Base-by-base conservation (phyloP, 2,797 vertebrate species). In the Melanogrammus aeglefinus region DNA sequence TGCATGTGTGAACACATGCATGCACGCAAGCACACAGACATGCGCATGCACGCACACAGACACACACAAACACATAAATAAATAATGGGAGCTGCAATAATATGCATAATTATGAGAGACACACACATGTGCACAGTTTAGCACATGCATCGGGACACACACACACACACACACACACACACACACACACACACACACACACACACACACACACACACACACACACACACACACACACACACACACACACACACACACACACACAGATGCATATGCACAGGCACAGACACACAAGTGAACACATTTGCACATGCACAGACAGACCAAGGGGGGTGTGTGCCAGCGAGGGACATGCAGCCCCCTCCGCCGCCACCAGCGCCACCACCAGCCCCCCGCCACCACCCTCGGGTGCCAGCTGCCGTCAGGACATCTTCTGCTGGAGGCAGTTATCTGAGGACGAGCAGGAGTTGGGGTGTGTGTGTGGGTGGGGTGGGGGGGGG, bases 381-480 rank as follows among this genome's bases (percentile, higher is more conserved):
- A 38, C 36, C 31, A 31, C 31, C 31, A 31, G 31, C 31, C 31
- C 31, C 31, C 31, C 31, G 31, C 31, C 31, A 31, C 31, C 31
- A 88, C 88, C 91, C 90, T 76, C 75, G 83, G 87, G 88, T 91
- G 83, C 85, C 88, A 89, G 86, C 90, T 91, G 90, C 90, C 86
- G 86, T 88, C 88, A 93, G 89, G 90, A 93, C 88, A 91, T 90
- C 84, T 90, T 89, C 85, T 85, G 90, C 92, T 91, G 80, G 81
- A 91, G 90, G 91, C 91, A 86, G 90, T 90, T 90, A 92, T 93
- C 90, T 90, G 87, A 92, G 88, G 89, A 91, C 84, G 82, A 87
- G 87, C 74, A 36, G 72, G 78, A 74, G 78, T 75, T 39, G 74
- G 36, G 72, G 80, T 21, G 51, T 57, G 51, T 21, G 47, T 3